These are phyloP conservation scores for Lepidocyrtinus sp. DNA, from an alignment of 2,888 invertebrate species.

Conservation along the genomic window DNA sequence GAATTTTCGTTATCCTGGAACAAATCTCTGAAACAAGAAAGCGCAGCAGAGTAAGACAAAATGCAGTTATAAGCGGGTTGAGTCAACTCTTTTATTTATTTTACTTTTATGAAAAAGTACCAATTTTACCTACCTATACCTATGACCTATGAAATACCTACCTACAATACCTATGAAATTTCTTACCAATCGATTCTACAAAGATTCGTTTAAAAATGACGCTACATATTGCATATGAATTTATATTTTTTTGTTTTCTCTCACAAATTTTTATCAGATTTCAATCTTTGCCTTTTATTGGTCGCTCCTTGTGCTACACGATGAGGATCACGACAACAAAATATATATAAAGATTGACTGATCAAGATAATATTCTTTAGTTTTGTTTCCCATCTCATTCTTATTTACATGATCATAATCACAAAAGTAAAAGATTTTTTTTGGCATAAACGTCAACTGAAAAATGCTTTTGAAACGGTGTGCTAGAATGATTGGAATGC, in stretches of 20 bases:
- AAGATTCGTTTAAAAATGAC: too few species aligned
- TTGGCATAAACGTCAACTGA: background rate
- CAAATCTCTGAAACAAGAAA: slow-evolving; percentile 42
- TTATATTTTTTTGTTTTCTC: too few species aligned
- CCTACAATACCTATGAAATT: too few species aligned
- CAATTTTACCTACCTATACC: too few species aligned
- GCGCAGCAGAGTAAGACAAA: too few species aligned
- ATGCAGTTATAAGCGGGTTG: background rate
- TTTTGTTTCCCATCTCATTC: background rate
- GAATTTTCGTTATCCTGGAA: slow-evolving; percentile 47
- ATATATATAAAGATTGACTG: slow-evolving; percentile 27
- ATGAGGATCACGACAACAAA: slow-evolving; percentile 50
- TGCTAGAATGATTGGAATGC: slow-evolving; percentile 15
- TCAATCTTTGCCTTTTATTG: slow-evolving; percentile 56
- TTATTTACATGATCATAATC: background rate
- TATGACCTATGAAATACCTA: too few species aligned
- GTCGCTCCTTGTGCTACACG: slow-evolving; percentile 60
- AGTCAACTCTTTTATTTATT: background rate
- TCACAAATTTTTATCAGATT: slow-evolving; percentile 39
- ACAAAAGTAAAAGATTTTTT: background rate
- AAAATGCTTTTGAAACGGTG: too few species aligned
- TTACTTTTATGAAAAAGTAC: too few species aligned
- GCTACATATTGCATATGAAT: too few species aligned
- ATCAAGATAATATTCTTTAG: background rate
- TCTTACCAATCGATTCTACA: too few species aligned